Conservation (phyloP, 2,797 vertebrate genomes). For the Acrossocheilus fasciatus region DNA sequence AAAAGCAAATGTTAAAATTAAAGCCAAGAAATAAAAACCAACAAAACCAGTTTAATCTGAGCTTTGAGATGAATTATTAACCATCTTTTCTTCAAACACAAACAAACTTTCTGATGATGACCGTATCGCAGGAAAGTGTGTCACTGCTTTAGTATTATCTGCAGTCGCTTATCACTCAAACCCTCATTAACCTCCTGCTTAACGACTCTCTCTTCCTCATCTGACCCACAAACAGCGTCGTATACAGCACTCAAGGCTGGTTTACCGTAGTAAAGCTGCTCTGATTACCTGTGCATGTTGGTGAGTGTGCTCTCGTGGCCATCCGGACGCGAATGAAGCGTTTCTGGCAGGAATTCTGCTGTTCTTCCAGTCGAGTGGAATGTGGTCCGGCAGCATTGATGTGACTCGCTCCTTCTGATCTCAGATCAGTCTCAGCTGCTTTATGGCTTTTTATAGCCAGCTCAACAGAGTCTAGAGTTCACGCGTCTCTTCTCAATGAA, state of each 20-base stretch:
- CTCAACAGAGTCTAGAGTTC: not conserved
- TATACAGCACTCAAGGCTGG: not conserved
- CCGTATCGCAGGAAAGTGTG: not conserved
- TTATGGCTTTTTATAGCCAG: not conserved
- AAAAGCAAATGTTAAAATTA: not conserved
- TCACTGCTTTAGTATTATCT: not conserved
- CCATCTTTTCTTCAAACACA: not conserved
- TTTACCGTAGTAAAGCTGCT: not conserved
- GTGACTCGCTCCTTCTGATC: not conserved
- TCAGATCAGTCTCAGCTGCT: not conserved
- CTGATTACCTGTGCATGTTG: conserved; percentile 30
- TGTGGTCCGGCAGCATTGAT: not conserved
- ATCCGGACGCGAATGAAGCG: not conserved
- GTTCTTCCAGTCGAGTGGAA: not conserved
- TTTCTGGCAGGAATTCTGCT: not conserved
- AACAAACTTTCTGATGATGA: not conserved
- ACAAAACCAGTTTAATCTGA: not conserved
- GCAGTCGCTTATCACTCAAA: not conserved
- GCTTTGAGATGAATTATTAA: not conserved
- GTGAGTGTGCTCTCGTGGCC: not conserved
- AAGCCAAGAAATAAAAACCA: not conserved
- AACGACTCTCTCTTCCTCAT: too few species aligned
- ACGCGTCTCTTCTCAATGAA: not conserved
- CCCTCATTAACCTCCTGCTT: not conserved
- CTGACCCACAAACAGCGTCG: too few species aligned